Conservation (phyloP, 2,797 vertebrate species). For the Selene dorsalis region DNA sequence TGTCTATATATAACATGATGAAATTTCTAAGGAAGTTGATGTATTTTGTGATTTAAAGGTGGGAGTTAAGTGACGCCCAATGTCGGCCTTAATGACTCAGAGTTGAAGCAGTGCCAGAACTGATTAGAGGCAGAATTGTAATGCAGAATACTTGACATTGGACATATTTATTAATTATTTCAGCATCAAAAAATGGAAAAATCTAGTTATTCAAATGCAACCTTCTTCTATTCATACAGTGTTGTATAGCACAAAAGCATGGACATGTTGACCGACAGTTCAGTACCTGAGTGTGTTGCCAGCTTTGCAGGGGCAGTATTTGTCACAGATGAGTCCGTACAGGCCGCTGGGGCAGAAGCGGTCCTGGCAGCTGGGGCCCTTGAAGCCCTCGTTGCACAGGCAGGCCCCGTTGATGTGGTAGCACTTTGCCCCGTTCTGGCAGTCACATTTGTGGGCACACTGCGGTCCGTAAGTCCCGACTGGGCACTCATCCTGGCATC, state of each 20-base stretch:
- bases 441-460: constrained; percentile 92
- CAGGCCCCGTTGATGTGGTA: constrained; percentile 94
- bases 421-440: constrained; percentile 93
- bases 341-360: constrained; percentile 92
- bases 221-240: neutral
- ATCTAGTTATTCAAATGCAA: neutral
- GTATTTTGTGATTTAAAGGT: neutral
- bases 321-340: constrained; percentile 92
- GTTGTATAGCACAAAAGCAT: neutral
- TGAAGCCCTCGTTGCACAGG: constrained; percentile 93
- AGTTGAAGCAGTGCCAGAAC: neutral
- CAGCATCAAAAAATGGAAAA: neutral
- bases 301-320: constrained; percentile 89
- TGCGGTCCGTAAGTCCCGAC: constrained; percentile 92
- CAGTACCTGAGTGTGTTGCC: constrained; percentile 91
- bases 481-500: constrained; percentile 97
- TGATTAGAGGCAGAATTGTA: neutral
- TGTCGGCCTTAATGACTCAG: neutral
- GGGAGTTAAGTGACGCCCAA: neutral
- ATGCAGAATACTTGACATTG: neutral
- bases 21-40: neutral
- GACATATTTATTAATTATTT: neutral
- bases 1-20: neutral
- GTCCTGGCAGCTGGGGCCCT: constrained; percentile 92
- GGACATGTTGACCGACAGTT: too few relatives aligned